Conservation (phyloP, 1,140 invertebrate species). For the Mercenaria mercenaria region DNA sequence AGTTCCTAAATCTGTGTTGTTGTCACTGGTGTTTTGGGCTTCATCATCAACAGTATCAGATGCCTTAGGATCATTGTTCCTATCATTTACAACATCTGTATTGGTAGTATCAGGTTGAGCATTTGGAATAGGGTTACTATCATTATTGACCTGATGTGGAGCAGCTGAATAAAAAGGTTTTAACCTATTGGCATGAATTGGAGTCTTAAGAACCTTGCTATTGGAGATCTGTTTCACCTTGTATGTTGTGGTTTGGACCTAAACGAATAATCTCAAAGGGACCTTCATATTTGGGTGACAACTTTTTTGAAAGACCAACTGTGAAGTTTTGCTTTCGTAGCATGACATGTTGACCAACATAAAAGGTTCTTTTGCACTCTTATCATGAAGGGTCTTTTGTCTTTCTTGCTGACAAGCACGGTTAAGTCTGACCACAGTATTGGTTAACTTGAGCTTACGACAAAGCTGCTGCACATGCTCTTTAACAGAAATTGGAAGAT, state of each 20-base stretch:
- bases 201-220: background rate
- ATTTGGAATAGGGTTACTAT: too few species aligned
- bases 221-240: background rate
- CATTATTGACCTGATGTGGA: too few species aligned
- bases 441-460: conserved; percentile 48
- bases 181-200: conserved; percentile 10
- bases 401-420: background rate
- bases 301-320: background rate
- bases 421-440: conserved; percentile 56
- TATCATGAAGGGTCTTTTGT: conserved; percentile 43
- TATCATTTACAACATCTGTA: too few species aligned
- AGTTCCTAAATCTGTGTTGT: too few species aligned
- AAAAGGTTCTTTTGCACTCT: background rate
- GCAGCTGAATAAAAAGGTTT: background rate
- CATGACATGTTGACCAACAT: too few species aligned
- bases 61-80: too few species aligned
- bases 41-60: too few species aligned
- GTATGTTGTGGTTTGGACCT: background rate
- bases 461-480: conserved; percentile 17
- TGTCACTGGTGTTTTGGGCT: too few species aligned
- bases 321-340: too few species aligned
- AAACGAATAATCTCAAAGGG: background rate
- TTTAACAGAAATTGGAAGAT: conserved; percentile 40
- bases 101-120: too few species aligned
- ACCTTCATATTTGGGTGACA: background rate